phyloP scores from a whole-genome alignment of 2,113 vertebrate genomes.

The western clawed frog (Xenopus tropicalis) region UCB_Xtro_10.0 CM004447.2:50796501-50797000 shows the following conservation, averaged over 20 bases:
- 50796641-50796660: background rate
- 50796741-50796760: background rate
- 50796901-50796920: background rate
- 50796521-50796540: background rate
- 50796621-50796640: slow-evolving; percentile 34
- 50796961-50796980: too few relatives aligned
- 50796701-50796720: background rate
- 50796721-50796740: background rate
- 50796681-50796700: background rate
- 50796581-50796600: slow-evolving; percentile 57
- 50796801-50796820: background rate
- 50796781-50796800: background rate
- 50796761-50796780: background rate
- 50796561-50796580: slow-evolving; percentile 32
- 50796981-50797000: background rate
- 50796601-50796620: slow-evolving; percentile 52
- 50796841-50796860: background rate
- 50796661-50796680: slow-evolving; percentile 7
- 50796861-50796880: background rate
- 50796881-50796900: background rate
- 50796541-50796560: background rate
- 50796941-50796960: background rate
- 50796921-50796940: background rate
- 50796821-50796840: background rate
- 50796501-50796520: slow-evolving; percentile 19